phyloP scores from a whole-genome alignment of 2,888 invertebrate genomes.

The Pasiphila rectangulata region DNA sequence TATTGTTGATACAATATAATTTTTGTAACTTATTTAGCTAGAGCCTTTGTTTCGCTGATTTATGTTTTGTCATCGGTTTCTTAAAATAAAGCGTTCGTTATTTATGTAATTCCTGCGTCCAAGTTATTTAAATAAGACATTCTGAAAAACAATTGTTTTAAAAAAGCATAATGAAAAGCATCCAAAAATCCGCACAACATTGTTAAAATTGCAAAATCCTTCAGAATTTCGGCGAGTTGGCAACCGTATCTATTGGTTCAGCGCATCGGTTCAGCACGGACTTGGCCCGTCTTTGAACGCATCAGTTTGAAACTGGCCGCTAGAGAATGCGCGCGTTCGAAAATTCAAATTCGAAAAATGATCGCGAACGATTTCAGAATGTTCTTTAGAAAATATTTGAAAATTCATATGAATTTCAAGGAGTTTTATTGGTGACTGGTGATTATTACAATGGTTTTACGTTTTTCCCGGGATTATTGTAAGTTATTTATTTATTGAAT shows the following conservation, averaged over 20 bases:
- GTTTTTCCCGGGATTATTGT: conserved; percentile 20
- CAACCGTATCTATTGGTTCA: conserved; percentile 32
- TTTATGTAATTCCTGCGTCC: too few relatives aligned
- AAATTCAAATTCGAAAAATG: conserved; percentile 31
- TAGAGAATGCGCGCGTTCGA: conserved; percentile 59
- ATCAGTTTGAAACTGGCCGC: conserved; percentile 57
- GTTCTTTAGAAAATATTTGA: conserved; percentile 3
- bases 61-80: too few relatives aligned
- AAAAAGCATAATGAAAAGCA: too few relatives aligned
- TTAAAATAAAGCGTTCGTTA: too few relatives aligned
- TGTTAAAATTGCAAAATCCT: conserved; percentile 1
- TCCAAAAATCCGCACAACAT: conserved; percentile 37
- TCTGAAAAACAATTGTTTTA: too few relatives aligned
- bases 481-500: conserved; percentile 13
- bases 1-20: too few relatives aligned
- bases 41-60: too few relatives aligned
- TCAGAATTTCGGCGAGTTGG: conserved; percentile 12
- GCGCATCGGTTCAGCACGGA: conserved; percentile 61
- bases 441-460: conserved; percentile 16
- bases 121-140: too few relatives aligned
- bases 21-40: too few relatives aligned
- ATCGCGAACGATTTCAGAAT: conserved; percentile 28
- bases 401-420: conserved; percentile 6
- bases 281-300: conserved; percentile 53
- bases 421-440: conserved; percentile 25